A percentile compares a stretch with the other conserved stretches of the same genome.
Conservation (phyloP, 2,797 vertebrate genomes). For the Aselliscus stoliczkanus region DNA sequence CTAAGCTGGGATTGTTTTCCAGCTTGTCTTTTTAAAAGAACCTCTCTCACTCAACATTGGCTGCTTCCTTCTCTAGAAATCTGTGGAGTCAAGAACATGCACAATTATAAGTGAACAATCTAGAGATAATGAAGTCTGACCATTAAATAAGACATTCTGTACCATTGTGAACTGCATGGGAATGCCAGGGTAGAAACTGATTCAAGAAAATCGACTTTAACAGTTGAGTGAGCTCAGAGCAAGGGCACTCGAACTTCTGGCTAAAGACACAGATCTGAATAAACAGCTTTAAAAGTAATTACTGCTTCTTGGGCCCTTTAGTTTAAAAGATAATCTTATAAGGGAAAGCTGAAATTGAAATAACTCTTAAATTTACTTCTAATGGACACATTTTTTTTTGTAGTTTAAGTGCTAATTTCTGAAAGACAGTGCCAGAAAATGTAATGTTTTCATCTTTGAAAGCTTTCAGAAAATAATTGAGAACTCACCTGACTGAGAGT, state of each 20-base stretch:
- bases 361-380: background rate
- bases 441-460: background rate
- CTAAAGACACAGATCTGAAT: background rate
- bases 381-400: background rate
- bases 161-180: background rate
- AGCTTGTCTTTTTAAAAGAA: background rate
- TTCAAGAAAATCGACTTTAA: background rate
- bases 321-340: background rate
- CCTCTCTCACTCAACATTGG: background rate
- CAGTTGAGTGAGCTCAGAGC: background rate
- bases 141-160: background rate
- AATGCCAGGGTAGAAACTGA: background rate
- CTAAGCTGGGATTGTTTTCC: constrained; percentile 38
- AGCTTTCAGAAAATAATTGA: background rate
- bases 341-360: background rate
- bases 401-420: background rate
- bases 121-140: background rate
- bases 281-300: background rate
- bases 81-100: background rate
- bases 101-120: background rate
- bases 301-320: background rate
- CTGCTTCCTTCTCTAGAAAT: background rate
- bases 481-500: background rate
- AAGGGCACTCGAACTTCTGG: background rate
- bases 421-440: background rate